These are phyloP conservation scores for Drosophila monieri DNA, from an alignment of 2,888 invertebrate genomes.

Conservation along the genomic window DNA sequence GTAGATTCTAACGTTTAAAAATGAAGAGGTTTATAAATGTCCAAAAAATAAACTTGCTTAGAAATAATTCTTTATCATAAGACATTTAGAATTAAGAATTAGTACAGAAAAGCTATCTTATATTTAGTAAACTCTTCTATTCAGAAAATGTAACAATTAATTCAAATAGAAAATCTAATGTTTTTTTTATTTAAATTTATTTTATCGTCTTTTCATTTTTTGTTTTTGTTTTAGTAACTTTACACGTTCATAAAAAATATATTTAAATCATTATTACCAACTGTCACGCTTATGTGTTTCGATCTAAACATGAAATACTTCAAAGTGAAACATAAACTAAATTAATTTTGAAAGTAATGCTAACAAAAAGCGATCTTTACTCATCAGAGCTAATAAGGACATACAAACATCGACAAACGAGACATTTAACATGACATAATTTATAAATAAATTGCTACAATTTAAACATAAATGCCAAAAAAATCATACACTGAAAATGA, in stretches of 20 bases:
- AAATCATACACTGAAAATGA: constrained; percentile 1
- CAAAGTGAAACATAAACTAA: constrained; percentile 13
- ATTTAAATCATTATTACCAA: constrained; percentile 42
- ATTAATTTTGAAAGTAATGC: constrained; percentile 44
- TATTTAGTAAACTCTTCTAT: too few species aligned
- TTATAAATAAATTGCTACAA: constrained; percentile 30
- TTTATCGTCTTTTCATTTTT: constrained; percentile 30
- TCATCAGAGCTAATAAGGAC: not conserved
- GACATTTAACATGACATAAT: constrained; percentile 8
- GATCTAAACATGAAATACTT: constrained; percentile 16
- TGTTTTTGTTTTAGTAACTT: constrained; percentile 42
- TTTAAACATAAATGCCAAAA: constrained; percentile 35
- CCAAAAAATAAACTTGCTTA: too few species aligned
- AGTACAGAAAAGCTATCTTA: not conserved
- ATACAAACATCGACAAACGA: constrained; percentile 5
- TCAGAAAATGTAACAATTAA: not conserved
- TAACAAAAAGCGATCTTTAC: constrained; percentile 62
- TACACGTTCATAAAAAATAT: constrained; percentile 62
- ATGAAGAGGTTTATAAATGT: too few species aligned
- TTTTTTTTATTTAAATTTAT: constrained; percentile 56
- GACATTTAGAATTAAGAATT: not conserved
- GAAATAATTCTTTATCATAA: not conserved
- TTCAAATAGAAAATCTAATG: not conserved
- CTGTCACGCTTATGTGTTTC: constrained; percentile 15
- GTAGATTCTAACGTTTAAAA: too few species aligned